phyloP scores from a whole-genome alignment of 2,888 invertebrate species.

The Chesias legatella region DNA sequence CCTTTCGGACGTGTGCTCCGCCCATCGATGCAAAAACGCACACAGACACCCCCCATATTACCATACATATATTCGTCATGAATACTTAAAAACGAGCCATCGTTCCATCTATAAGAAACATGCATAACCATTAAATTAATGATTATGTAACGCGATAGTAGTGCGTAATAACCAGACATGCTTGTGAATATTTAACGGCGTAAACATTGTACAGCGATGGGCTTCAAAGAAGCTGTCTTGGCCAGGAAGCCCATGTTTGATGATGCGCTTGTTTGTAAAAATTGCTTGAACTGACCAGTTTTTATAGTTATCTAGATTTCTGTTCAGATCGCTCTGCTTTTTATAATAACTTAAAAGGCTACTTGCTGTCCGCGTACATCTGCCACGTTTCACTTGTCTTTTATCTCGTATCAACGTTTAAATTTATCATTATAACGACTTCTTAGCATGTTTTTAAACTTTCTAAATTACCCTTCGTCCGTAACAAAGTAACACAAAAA shows the following conservation, averaged over 20 bases:
- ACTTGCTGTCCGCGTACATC: slow-evolving; percentile 1
- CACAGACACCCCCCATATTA: slow-evolving; percentile 13
- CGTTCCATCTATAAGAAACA: slow-evolving; percentile 21
- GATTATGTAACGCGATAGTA: slow-evolving; percentile 35
- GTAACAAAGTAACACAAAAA: slow-evolving; percentile 24
- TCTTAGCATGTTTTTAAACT: slow-evolving; percentile 3
- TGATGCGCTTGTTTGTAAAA: slow-evolving; percentile 4
- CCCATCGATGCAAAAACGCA: slow-evolving; percentile 25
- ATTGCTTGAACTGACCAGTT: slow-evolving; percentile 11
- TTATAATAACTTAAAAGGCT: not conserved
- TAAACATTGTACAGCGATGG: slow-evolving; percentile 13
- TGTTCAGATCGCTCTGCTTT: slow-evolving; percentile 8
- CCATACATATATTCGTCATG: slow-evolving; percentile 13
- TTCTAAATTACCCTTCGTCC: slow-evolving; percentile 14
- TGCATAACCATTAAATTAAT: slow-evolving; percentile 34
- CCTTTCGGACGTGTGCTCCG: slow-evolving; percentile 20
- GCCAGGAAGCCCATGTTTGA: slow-evolving; percentile 18
- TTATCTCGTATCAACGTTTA: too few species aligned
- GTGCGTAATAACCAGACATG: slow-evolving; percentile 24
- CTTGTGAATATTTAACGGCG: slow-evolving; percentile 12
- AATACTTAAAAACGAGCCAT: slow-evolving; percentile 14
- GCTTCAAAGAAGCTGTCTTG: slow-evolving; percentile 19
- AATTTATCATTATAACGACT: slow-evolving; percentile 13
- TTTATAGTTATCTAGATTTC: slow-evolving; percentile 7
- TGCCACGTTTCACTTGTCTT: not conserved